Percentiles rank a stretch among this genome's conserved stretches.
Evolutionary conservation across 2,888 invertebrate genomes (phyloP).

Genomic region (Hypena proboscidalis): DNA sequence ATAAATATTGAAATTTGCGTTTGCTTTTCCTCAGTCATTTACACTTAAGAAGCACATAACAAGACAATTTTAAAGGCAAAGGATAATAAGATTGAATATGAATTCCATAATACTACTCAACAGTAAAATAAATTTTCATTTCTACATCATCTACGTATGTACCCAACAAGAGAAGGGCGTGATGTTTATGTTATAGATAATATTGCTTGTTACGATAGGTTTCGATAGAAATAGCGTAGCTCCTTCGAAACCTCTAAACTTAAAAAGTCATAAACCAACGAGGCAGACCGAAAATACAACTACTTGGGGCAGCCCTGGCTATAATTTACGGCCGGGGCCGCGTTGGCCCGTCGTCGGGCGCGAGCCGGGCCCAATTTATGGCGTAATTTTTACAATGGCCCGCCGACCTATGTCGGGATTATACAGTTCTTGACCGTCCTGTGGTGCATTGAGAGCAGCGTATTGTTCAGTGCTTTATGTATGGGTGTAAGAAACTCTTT

Average conservation of each 20-base stretch:
- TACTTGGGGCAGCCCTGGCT: conserved; percentile 41
- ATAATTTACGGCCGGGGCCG: conserved; percentile 58
- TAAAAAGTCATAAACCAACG: not conserved
- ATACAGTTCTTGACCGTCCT: conserved; percentile 47
- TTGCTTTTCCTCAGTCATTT: no score
- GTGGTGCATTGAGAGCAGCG: conserved; percentile 17
- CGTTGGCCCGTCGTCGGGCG: conserved; percentile 49
- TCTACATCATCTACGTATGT: no score
- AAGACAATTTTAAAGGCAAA: no score
- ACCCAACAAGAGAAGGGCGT: no score
- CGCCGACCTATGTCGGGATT: conserved; percentile 54
- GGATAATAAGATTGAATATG: no score
- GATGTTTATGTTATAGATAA: no score
- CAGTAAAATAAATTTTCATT: no score
- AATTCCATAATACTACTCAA: no score
- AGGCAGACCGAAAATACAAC: conserved; percentile 5
- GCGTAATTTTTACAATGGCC: conserved; percentile 78
- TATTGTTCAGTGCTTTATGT: conserved; percentile 9
- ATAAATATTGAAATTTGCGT: not conserved
- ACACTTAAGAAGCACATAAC: no score
- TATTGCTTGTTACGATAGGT: no score
- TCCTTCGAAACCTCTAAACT: conserved; percentile 1
- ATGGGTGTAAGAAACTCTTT: conserved; percentile 6
- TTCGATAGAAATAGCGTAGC: no score
- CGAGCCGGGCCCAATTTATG: conserved; percentile 67